Evolutionary conservation across 2,888 invertebrate species (phyloP).

Genomic region (Drosophila histrio): DNA sequence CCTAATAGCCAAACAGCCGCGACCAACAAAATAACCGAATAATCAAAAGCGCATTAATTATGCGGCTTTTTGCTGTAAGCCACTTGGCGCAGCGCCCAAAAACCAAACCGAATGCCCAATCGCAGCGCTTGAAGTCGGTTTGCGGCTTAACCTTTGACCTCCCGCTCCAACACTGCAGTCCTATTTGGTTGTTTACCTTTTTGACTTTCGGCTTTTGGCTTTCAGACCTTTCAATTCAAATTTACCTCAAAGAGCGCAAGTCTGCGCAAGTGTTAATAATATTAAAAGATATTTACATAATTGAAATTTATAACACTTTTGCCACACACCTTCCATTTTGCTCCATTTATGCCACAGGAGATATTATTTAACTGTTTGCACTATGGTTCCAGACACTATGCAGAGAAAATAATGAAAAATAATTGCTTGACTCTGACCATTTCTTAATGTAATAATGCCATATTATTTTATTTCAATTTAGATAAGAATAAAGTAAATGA

Average conservation of each 20-base stretch:
- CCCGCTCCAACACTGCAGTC: background rate
- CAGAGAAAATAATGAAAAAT: too few species aligned
- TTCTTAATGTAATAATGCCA: background rate
- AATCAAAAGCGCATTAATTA: constrained; percentile 68
- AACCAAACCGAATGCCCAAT: constrained; percentile 25
- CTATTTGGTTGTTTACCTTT: constrained; percentile 17
- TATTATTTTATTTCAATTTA: background rate
- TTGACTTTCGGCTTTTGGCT: background rate
- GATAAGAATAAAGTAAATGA: background rate
- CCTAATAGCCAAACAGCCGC: background rate
- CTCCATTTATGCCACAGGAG: constrained; percentile 12
- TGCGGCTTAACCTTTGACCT: constrained; percentile 28
- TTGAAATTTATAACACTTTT: constrained; percentile 39
- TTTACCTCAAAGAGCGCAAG: constrained; percentile 21
- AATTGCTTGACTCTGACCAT: background rate
- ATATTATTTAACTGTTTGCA: background rate
- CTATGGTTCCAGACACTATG: background rate
- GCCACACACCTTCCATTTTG: background rate
- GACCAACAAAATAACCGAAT: constrained; percentile 14
- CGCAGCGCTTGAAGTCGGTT: constrained; percentile 36
- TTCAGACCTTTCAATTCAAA: constrained; percentile 26
- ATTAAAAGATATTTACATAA: constrained; percentile 43
- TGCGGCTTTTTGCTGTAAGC: constrained; percentile 45
- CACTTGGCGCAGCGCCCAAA: constrained; percentile 23
- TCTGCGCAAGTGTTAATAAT: constrained; percentile 53